phyloP scores from a whole-genome alignment of 1,140 invertebrate genomes.

The Aphis gossypii region DNA sequence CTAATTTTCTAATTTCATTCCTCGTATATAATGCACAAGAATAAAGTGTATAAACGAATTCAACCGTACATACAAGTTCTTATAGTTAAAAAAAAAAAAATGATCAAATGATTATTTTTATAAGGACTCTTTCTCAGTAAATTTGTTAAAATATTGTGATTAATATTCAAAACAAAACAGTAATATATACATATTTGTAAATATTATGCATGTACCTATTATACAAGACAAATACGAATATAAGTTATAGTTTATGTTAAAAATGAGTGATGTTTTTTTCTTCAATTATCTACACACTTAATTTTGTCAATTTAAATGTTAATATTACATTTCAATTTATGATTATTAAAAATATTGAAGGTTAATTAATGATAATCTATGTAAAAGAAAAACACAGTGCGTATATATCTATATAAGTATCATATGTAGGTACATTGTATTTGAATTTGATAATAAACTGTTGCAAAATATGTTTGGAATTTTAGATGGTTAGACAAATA shows the following conservation, averaged over 20 bases:
- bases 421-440: background rate
- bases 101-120: background rate
- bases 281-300: background rate
- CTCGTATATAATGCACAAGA: background rate
- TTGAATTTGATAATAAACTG: background rate
- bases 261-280: background rate
- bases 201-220: no score
- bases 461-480: background rate
- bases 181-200: background rate
- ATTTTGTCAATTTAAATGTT: background rate
- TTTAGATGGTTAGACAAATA: background rate
- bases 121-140: background rate
- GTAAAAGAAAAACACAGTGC: background rate
- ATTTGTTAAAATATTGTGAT: background rate
- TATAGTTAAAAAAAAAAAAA: background rate
- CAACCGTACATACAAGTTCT: background rate
- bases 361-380: background rate
- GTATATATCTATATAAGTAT: background rate
- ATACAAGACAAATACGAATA: background rate
- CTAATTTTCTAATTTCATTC: conserved; percentile 33
- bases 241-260: no score
- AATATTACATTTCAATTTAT: background rate
- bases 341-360: background rate
- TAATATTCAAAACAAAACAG: background rate
- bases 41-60: background rate